Evolutionary conservation across 1,140 invertebrate species (phyloP), one percentile per base, ranked within the genome.

Genomic region (Acromyrmex heyeri): DNA sequence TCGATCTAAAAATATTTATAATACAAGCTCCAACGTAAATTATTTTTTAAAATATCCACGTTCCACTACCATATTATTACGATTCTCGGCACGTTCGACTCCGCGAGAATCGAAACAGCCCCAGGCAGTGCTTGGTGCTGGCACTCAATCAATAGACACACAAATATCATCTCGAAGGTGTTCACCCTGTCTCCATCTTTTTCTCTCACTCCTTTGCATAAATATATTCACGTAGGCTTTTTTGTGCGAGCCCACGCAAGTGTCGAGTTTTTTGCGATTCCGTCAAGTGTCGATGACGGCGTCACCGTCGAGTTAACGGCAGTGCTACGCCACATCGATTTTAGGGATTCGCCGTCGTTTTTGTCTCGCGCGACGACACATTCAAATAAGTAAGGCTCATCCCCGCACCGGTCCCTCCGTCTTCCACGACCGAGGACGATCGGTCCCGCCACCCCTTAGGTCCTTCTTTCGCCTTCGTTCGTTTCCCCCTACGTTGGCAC

Each of bases 351-450:
- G 77, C 81, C 86, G 90, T 91, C 91, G 88, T 94, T 94, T 95
- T 95, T 95, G 93, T 94, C 93, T 94, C 93, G 89, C 90, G 93
- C 94, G 91, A 93, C 93, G 93, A 94, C 94, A 95, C 94, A 95
- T 95, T 94, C 94, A 95, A 95, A 95, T 95, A 95, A 95, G 94
- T 95, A 94, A 93, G 91, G 86, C 88, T 87, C 61, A 48, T 14
- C 73, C 70, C 50, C 76, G 34, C 21, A 21, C 53, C 86, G 38
- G 38, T 27, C n/a, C 57, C 53, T 38, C 55, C 48, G 34, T 38
- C 18, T 55, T 50, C 64, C 14, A 4, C 67, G 72, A 83, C 83
- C 24, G 55, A 57, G 65, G 79, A 81, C 69, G 79, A 24, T 81
- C 14, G 44, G 6, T 65, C 50, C n/a, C 38, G 34, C 30, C 77